Base-by-base conservation (phyloP, 2,888 invertebrate species). In the Diarsia rubi region DNA sequence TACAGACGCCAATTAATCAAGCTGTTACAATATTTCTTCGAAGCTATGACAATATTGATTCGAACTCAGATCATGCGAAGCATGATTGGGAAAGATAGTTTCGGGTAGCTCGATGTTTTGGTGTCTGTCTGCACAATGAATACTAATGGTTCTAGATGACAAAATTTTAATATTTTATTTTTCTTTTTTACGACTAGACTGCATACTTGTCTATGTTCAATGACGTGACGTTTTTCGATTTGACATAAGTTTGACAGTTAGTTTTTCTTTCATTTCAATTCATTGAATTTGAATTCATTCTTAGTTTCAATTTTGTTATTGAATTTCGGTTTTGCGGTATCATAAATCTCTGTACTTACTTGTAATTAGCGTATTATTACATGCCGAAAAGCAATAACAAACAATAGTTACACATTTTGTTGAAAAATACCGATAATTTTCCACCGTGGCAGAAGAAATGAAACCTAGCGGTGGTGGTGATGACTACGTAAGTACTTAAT, bases 401-500 rank as follows among this genome's bases (percentile, higher is more conserved):
- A 63, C 0, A 44, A 37, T 62, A 73, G 14, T 31, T 27, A 12
- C 63, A 21, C 1, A 37, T 52, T 62, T 73, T 27, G 3, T 60
- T 62, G 19, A 54, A 16, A 49, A 12, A 27, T 52, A 68, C 12
- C 37, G 42, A 4, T 19, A 47, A 44, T 49, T 62, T 62, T 42
- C 4, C 72, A 69, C 76, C 71, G 78, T 76, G 76, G 79, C 84
- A 49, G 82, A 80, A 77, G 71, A 69, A 81, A 96, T 96, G 95
- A 96, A 95, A 88, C 95, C 95, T 27, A 92, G 93, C 84, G 94
- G 94, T 77, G 93, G 93, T 67, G 94, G 92, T 83, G 95, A 95
- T 87, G 96, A 96, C 87, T 96, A 93, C 89, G 96, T 96, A 91
- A 93, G 95, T 92, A n/a, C n/a, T n/a, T n/a, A 84, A 49, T 54